These are phyloP conservation scores for Chamaea fasciata DNA, from an alignment of 2,113 vertebrate species.

Conservation along the genomic window DNA sequence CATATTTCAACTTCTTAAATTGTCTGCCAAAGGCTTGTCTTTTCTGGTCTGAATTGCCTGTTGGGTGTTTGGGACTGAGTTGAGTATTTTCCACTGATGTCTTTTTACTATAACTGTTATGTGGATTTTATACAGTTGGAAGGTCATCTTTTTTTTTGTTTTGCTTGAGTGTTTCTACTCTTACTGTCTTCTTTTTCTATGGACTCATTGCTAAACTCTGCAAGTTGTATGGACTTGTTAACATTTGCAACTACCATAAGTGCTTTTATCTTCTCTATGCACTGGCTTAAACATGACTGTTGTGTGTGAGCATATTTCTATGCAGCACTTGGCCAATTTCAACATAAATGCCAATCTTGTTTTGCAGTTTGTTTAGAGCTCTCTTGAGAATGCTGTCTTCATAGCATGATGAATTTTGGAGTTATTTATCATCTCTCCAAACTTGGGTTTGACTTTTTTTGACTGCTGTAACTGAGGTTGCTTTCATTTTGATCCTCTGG, in stretches of 20 bases:
- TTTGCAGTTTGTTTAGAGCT: constrained; percentile 69
- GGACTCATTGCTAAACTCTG: constrained; percentile 70
- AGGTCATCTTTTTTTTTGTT: constrained; percentile 36
- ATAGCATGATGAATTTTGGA: constrained; percentile 68
- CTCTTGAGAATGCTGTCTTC: constrained; percentile 55
- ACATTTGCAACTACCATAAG: constrained; percentile 95
- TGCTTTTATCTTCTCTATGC: constrained; percentile 99
- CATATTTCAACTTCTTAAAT: constrained; percentile 66
- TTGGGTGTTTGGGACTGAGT: constrained; percentile 61
- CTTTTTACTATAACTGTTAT: constrained; percentile 63
- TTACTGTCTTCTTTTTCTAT: constrained; percentile 35
- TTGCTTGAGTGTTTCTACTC: constrained; percentile 60
- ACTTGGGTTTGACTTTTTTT: constrained; percentile 31
- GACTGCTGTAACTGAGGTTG: constrained; percentile 42
- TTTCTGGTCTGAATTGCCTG: constrained; percentile 68
- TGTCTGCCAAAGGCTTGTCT: constrained; percentile 76
- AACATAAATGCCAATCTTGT: constrained; percentile 65
- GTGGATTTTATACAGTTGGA: constrained; percentile 68
- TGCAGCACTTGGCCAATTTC: constrained; percentile 82
- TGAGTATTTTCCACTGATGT: constrained; percentile 67
- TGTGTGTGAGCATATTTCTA: constrained; percentile 90
- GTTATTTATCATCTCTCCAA: constrained; percentile 42
- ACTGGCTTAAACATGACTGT: constrained; percentile 95
- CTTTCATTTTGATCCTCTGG: constrained; percentile 56
- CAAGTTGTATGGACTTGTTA: constrained; percentile 83